Evolutionary conservation across 2,797 vertebrate genomes (phyloP).

Genomic region (Hippocampus kuda): DNA sequence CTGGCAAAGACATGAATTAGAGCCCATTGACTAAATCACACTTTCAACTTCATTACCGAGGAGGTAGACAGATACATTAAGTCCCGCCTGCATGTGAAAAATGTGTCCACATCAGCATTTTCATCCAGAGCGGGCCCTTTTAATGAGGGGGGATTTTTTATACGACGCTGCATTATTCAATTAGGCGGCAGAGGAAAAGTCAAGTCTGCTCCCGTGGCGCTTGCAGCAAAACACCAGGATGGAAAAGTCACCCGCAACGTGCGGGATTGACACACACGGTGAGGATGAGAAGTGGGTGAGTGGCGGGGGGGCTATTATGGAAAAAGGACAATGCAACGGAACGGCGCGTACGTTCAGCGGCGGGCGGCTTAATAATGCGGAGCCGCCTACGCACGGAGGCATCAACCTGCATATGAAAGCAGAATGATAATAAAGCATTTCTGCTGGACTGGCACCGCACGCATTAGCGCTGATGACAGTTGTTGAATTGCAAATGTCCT

Average conservation of each 20-base stretch:
- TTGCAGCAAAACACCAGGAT: slow-evolving; percentile 18
- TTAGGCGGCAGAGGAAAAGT: slow-evolving; percentile 45
- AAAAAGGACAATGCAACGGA: slow-evolving; percentile 13
- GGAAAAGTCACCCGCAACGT: not conserved
- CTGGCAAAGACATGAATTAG: slow-evolving; percentile 30
- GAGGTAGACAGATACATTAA: slow-evolving; percentile 50
- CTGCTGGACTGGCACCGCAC: slow-evolving; percentile 30
- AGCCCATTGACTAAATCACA: slow-evolving; percentile 37
- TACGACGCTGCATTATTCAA: slow-evolving; percentile 58
- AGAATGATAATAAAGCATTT: slow-evolving; percentile 45
- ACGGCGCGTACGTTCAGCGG: slow-evolving; percentile 25
- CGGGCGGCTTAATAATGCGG: slow-evolving; percentile 29
- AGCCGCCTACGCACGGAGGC: slow-evolving; percentile 27
- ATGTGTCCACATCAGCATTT: slow-evolving; percentile 55
- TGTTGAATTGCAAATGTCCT: slow-evolving; percentile 54
- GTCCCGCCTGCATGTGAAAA: slow-evolving; percentile 44
- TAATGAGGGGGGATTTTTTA: slow-evolving; percentile 55
- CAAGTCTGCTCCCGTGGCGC: slow-evolving; percentile 40
- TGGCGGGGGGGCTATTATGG: not conserved
- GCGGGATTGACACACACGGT: not conserved
- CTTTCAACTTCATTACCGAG: slow-evolving; percentile 53
- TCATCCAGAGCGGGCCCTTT: slow-evolving; percentile 41
- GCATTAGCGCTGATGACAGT: slow-evolving; percentile 38
- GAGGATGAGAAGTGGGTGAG: not conserved
- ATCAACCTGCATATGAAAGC: slow-evolving; percentile 34